These are phyloP conservation scores for Zelostemma sp. DNA, from an alignment of 1,140 invertebrate genomes.

Conservation along the genomic window DNA sequence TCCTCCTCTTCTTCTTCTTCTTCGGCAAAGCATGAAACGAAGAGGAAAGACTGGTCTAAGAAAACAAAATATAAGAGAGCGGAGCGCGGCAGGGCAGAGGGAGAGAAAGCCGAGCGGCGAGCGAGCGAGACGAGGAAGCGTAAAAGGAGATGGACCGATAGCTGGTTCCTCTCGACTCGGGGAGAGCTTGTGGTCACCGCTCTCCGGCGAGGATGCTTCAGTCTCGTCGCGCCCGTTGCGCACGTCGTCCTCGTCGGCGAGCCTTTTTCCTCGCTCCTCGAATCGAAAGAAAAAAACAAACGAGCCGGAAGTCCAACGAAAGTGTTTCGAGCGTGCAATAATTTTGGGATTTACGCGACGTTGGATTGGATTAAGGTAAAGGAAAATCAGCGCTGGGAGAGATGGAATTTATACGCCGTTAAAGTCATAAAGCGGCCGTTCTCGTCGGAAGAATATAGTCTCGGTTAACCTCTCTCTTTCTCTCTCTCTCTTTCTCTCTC, in stretches of 20 bases:
- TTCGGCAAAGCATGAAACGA: slow-evolving; percentile 9
- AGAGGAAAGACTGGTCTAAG: background rate
- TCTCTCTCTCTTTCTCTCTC: too few relatives aligned
- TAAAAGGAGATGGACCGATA: slow-evolving; percentile 38
- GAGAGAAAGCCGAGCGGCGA: slow-evolving; percentile 24
- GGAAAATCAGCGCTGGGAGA: too few relatives aligned
- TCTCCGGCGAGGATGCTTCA: slow-evolving; percentile 8
- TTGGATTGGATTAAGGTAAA: too few relatives aligned
- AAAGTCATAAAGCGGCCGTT: slow-evolving; percentile 15
- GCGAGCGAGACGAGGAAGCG: slow-evolving; percentile 24
- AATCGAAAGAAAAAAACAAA: too few relatives aligned
- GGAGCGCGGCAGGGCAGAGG: slow-evolving; percentile 7
- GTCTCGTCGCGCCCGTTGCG: too few relatives aligned
- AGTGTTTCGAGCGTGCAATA: too few relatives aligned
- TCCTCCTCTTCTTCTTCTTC: too few relatives aligned
- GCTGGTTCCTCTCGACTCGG: slow-evolving; percentile 38
- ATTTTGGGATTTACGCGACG: too few relatives aligned
- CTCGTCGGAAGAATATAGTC: slow-evolving; percentile 19
- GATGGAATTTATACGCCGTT: slow-evolving; percentile 13
- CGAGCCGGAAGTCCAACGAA: too few relatives aligned
- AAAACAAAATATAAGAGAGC: slow-evolving; percentile 10
- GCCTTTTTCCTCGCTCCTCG: too few relatives aligned
- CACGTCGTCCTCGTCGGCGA: too few relatives aligned
- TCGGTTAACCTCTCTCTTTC: slow-evolving; percentile 38
- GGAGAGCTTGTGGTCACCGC: slow-evolving; percentile 39